Evolutionary conservation across 2,797 vertebrate genomes (phyloP), one percentile per base, ranked within the genome.

Genomic region (Danio choprae): DNA sequence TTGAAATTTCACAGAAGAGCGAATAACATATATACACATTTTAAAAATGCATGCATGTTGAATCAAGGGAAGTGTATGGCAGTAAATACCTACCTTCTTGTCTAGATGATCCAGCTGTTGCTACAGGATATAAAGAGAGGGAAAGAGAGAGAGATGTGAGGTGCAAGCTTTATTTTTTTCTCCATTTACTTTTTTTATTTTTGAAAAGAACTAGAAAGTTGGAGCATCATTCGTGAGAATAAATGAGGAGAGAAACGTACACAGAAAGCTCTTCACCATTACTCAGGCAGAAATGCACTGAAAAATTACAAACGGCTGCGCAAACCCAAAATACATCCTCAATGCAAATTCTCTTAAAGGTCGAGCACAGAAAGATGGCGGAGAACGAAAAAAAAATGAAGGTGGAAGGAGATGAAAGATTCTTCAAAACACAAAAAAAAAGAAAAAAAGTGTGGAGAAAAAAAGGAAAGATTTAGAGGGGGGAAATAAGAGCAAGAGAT

Each of bases 281-380:
- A 92, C 89, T 94, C 92, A 92, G 86, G 87, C 87, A 87, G 90
- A 86, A 90, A 92, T 63, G 74, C 84, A 89, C 86, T 93, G 92
- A 94, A 91, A 92, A 94, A 95, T 91, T 88, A 91, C 87, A 80
- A 85, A 88, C 88, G 90, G 90, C 90, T 91, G 89, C 79, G 85
- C 88, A 91, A 90, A 90, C 88, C 89, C 77, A 87, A 93, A 93
- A 94, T 92, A 91, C 91, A 91, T 91, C 89, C 91, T 88, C 89
- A 87, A 92, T 92, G 93, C 93, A 93, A 91, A 92, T 94, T 92
- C 88, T 88, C 87, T 83, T 92, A 94, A 94, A 95, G 93, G 93
- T 94, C 89, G 88, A 87, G 87, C 87, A 87, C 86, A 38, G 51
- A 91, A 84, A 87, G 90, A 76, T 64, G 77, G 64, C 55, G 18